Evolutionary conservation across 2,113 vertebrate species (phyloP), one percentile per base, ranked within the genome.

Genomic region (Clupea harengus): DNA sequence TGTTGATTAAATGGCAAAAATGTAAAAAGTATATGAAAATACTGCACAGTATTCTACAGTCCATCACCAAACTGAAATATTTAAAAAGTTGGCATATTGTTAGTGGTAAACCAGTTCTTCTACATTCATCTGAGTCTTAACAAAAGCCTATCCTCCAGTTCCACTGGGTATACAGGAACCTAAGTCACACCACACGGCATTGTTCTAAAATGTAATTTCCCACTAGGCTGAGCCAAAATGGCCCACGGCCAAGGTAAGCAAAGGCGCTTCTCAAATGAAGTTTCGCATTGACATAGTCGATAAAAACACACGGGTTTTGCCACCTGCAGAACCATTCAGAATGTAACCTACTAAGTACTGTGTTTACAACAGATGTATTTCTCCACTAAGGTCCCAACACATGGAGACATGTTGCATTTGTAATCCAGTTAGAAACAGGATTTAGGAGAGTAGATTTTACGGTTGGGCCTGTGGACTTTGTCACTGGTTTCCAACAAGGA

Each of bases 1-100:
- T 89, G 84, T 82, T 11, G 72, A 78, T 78, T 32, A 78, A 39
- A 78, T 78, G 72, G 32, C 15, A 39, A 32, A 39, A 75, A 75
- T 75, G 13, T 39, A 75, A 32, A 32, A 78, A 78, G 1, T 39
- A 47, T 75, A 85, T 81, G 45, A 78, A 32, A 78, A 78, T 78
- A 78, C 10, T 39, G 5, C 11, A 78, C 13, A 32, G 2, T 52
- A 78, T 64, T 64, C 17, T 39, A 28, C 44, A 28, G 39, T 39
- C 25, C 44, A 9, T 39, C 4, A 78, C 11, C 2, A 44, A 39
- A 39, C 39, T 17, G 6, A 78, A 78, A 78, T 17, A 11, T 78
- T 39, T 28, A 32, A 44, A 4, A 15, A 6, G 28, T 32, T 78
- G 64, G 32, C n/a, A 72, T 13, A 32, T 32, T 72, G 64, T 72